phyloP scores from a whole-genome alignment of 53 echinoderm and acorn worm genomes.

The Paracentrotus lividus region DNA sequence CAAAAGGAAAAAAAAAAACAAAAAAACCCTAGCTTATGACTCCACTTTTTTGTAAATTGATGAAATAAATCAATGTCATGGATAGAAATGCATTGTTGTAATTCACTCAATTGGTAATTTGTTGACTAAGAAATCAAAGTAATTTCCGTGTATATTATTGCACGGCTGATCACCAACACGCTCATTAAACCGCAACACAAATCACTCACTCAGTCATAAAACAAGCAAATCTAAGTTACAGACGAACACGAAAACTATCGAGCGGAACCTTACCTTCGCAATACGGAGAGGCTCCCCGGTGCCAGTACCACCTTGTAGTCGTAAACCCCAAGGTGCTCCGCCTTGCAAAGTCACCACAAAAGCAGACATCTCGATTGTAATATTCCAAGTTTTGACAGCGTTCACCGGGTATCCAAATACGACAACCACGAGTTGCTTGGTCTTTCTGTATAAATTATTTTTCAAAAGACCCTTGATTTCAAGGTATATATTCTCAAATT shows the following conservation, averaged over 20 bases:
- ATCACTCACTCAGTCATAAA: neutral
- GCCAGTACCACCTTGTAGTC: slow-evolving; percentile 56
- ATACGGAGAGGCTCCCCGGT: slow-evolving; percentile 61
- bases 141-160: neutral
- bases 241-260: neutral
- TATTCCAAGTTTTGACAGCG: slow-evolving; percentile 3
- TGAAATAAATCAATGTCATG: too few relatives aligned
- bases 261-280: slow-evolving; percentile 57
- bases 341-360: slow-evolving; percentile 52
- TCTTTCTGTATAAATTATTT: neutral
- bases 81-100: neutral
- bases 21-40: too few relatives aligned
- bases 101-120: neutral
- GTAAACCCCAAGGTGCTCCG: slow-evolving; percentile 64
- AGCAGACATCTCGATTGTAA: slow-evolving; percentile 20
- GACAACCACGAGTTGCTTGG: neutral
- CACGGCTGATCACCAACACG: neutral
- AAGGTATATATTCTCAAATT: neutral
- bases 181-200: slow-evolving; percentile 6
- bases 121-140: slow-evolving; percentile 1
- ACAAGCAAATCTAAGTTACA: neutral
- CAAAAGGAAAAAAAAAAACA: too few relatives aligned
- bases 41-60: too few relatives aligned
- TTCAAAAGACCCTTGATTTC: neutral
- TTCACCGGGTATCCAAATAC: neutral